Conservation (phyloP, 2,888 invertebrate genomes). For the Spisula subtruncata region DNA sequence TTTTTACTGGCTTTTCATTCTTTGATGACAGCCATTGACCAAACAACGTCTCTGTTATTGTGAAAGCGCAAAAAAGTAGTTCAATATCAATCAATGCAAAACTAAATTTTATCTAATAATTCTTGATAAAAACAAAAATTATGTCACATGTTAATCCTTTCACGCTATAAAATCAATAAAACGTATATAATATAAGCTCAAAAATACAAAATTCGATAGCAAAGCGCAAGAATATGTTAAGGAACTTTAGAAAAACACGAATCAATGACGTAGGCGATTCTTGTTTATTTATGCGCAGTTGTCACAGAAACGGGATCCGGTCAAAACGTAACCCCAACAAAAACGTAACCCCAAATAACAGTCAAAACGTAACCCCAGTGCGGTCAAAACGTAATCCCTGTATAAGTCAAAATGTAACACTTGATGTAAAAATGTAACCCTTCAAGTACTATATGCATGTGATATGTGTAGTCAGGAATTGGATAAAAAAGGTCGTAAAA, state of each 20-base stretch:
- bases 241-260: conserved; percentile 62
- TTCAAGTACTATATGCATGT: no score
- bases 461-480: no score
- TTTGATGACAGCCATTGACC: conserved; percentile 63
- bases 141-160: not conserved
- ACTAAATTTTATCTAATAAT: not conserved
- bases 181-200: not conserved
- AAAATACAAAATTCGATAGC: not conserved
- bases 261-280: conserved; percentile 65
- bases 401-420: no score
- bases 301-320: conserved; percentile 65
- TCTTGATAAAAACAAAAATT: not conserved
- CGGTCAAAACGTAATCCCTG: no score
- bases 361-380: no score
- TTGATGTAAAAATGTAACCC: no score
- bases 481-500: no score
- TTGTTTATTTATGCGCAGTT: conserved; percentile 75
- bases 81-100: not conserved
- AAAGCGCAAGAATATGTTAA: conserved; percentile 29
- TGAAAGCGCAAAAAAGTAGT: conserved; percentile 7
- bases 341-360: no score
- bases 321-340: no score
- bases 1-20: conserved; percentile 67
- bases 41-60: not conserved
- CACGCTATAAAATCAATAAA: not conserved